Percentiles rank a stretch among this genome's conserved stretches.
Conservation (phyloP, 2,113 vertebrate species). For the Ammodytes marinus region DNA sequence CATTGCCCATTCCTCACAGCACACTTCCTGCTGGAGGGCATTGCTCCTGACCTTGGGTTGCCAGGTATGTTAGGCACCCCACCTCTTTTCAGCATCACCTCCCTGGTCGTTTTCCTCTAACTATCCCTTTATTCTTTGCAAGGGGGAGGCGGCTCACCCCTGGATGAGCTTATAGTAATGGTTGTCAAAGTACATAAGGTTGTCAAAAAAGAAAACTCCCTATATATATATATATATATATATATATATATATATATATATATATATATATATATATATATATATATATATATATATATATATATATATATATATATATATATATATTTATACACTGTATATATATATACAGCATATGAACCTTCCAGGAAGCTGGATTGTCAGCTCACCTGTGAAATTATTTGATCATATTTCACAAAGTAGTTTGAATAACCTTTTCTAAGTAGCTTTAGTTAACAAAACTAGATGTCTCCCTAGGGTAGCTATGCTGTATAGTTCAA, state of each 20-base stretch:
- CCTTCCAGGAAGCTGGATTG: too few relatives aligned
- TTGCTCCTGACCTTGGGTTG: conserved; percentile 73
- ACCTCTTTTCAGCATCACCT: conserved; percentile 49
- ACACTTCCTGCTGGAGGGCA: conserved; percentile 68
- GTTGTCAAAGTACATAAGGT: conserved; percentile 37
- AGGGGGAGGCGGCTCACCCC: conserved; percentile 38
- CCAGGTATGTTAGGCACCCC: conserved; percentile 63
- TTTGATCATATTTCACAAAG: too few relatives aligned
- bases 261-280: too few relatives aligned
- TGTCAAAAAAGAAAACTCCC: conserved; percentile 25
- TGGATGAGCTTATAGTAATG: conserved; percentile 28
- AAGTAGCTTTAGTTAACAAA: too few relatives aligned
- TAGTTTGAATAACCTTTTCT: too few relatives aligned
- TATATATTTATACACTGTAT: too few relatives aligned
- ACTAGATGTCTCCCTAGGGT: neutral
- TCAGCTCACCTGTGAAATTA: too few relatives aligned
- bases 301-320: too few relatives aligned
- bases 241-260: too few relatives aligned
- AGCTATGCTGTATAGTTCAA: conserved; percentile 25
- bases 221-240: conserved; percentile 14
- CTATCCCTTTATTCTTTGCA: conserved; percentile 56
- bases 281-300: too few relatives aligned
- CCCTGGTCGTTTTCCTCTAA: conserved; percentile 45
- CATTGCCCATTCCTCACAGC: conserved; percentile 72
- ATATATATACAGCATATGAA: too few relatives aligned